phyloP scores from a whole-genome alignment of 1,140 invertebrate species.

The Centruroides sculpturatus region DNA sequence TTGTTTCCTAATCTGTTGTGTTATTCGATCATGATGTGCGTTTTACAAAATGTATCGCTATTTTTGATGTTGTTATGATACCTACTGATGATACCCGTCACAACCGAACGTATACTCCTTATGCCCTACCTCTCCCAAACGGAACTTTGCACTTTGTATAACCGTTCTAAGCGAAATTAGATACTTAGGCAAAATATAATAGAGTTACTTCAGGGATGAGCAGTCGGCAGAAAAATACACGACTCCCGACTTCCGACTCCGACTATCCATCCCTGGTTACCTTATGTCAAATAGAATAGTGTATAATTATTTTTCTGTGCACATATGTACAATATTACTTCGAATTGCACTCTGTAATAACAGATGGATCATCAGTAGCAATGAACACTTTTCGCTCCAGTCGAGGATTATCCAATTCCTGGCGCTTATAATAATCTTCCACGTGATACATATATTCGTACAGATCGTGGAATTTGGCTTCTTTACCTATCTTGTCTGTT shows the following conservation, averaged over 20 bases:
- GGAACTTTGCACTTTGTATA: too few species aligned
- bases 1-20: too few species aligned
- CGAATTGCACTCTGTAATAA: conserved; percentile 46
- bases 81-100: too few species aligned
- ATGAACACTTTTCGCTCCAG: conserved; percentile 34
- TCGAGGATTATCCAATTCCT: conserved; percentile 22
- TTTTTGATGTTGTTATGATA: too few species aligned
- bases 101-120: too few species aligned
- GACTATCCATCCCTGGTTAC: neutral
- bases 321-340: conserved; percentile 3
- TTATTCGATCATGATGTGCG: too few species aligned
- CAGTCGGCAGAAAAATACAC: neutral
- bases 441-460: conserved; percentile 94
- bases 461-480: conserved; percentile 89
- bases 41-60: too few species aligned
- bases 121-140: too few species aligned
- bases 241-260: neutral
- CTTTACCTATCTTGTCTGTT: conserved; percentile 98
- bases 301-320: neutral
- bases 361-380: conserved; percentile 40
- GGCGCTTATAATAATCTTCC: conserved; percentile 46
- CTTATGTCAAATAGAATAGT: neutral
- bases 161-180: too few species aligned
- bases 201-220: neutral
- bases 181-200: too few species aligned